Conservation (phyloP, 2,888 invertebrate species). For the Lathronympha strigana region DNA sequence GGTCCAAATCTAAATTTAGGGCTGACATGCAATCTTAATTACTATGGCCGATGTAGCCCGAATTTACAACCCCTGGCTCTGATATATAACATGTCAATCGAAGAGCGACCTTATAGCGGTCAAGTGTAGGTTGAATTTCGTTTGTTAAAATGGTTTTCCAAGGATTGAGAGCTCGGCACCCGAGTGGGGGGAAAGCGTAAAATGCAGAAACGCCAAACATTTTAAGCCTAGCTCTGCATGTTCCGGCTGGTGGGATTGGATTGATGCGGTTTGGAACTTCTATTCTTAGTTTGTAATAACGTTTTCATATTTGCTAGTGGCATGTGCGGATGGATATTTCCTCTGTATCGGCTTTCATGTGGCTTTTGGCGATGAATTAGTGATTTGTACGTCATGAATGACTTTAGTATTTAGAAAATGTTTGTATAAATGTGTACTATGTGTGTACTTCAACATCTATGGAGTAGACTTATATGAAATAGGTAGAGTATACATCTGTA, state of each 20-base stretch:
- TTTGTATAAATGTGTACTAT: too few relatives aligned
- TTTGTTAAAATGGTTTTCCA: background rate
- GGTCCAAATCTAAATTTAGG: slow-evolving; percentile 68
- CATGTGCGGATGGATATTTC: background rate
- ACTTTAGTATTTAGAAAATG: background rate
- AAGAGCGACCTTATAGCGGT: background rate
- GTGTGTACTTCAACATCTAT: too few relatives aligned
- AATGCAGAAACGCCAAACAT: slow-evolving; percentile 31
- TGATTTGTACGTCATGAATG: too few relatives aligned
- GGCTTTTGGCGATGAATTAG: background rate
- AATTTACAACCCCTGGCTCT: slow-evolving; percentile 62
- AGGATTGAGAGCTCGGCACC: slow-evolving; percentile 16
- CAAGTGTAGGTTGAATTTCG: background rate
- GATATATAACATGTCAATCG: background rate
- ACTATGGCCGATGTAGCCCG: slow-evolving; percentile 62
- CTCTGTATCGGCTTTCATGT: background rate
- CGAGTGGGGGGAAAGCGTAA: slow-evolving; percentile 25
- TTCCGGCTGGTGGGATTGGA: slow-evolving; percentile 19
- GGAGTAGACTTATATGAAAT: too few relatives aligned
- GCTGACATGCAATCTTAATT: slow-evolving; percentile 77
- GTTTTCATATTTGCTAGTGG: slow-evolving; percentile 16
- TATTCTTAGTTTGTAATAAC: slow-evolving; percentile 6
- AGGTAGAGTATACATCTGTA: too few relatives aligned
- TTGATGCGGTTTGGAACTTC: slow-evolving; percentile 24
- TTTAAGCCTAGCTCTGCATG: slow-evolving; percentile 30